phyloP scores from a whole-genome alignment of 1,140 invertebrate species.

The Panulirus ornatus region DNA sequence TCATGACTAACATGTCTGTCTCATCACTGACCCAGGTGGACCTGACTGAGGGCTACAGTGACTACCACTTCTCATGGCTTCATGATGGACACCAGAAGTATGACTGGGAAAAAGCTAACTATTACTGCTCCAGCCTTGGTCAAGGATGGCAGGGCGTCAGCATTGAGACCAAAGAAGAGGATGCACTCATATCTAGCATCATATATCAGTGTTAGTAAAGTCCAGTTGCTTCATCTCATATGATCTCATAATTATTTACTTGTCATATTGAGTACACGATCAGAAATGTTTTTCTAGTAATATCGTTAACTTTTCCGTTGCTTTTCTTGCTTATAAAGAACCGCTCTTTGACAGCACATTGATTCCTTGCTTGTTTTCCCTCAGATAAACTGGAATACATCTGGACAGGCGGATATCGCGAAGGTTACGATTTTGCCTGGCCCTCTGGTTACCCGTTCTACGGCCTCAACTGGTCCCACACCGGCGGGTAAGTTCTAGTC shows the following conservation, averaged over 20 bases:
- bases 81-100: constrained; percentile 45
- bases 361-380: no score
- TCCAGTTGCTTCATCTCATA: no score
- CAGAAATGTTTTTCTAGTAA: no score
- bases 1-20: neutral
- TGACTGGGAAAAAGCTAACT: neutral
- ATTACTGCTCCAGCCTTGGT: constrained; percentile 44
- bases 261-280: no score
- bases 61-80: constrained; percentile 66
- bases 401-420: constrained; percentile 19
- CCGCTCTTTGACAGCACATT: no score
- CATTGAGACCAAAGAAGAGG: constrained; percentile 35
- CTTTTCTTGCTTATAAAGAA: no score
- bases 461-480: constrained; percentile 35
- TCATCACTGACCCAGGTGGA: constrained; percentile 17
- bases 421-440: constrained; percentile 7
- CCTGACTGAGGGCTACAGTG: neutral
- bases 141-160: constrained; percentile 42
- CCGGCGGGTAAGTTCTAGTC: constrained; percentile 15
- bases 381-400: neutral
- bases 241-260: no score
- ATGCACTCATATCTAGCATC: neutral
- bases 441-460: neutral
- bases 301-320: no score
- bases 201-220: constrained; percentile 17